phyloP scores from a whole-genome alignment of 2,888 invertebrate genomes.

The Dynastes grantii region DNA sequence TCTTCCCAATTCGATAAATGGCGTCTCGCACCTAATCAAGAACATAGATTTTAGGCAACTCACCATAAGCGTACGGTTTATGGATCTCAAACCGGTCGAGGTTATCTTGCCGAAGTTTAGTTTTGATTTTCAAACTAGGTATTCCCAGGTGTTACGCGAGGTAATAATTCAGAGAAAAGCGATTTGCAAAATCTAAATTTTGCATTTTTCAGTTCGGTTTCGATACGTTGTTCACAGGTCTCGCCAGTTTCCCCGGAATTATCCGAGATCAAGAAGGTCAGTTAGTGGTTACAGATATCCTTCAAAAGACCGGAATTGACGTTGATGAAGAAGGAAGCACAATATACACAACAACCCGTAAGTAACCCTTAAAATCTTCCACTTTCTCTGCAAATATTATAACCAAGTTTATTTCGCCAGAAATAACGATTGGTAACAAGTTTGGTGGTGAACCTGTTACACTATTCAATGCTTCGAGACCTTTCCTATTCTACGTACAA shows the following conservation, averaged over 20 bases:
- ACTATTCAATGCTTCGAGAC: conserved; percentile 81
- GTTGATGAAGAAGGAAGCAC: conserved; percentile 84
- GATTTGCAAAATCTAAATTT: conserved; percentile 17
- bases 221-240: conserved; percentile 80
- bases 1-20: conserved; percentile 78
- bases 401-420: conserved; percentile 66
- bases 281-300: conserved; percentile 78
- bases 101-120: conserved; percentile 83
- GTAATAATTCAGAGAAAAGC: conserved; percentile 69
- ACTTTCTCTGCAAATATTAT: too few relatives aligned
- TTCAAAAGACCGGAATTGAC: conserved; percentile 85
- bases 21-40: conserved; percentile 75
- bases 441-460: conserved; percentile 75
- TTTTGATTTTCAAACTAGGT: conserved; percentile 79
- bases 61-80: conserved; percentile 74
- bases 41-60: conserved; percentile 74
- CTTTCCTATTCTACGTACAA: conserved; percentile 87
- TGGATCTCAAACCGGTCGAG: conserved; percentile 76
- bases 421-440: conserved; percentile 81
- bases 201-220: conserved; percentile 77
- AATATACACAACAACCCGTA: conserved; percentile 81
- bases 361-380: conserved; percentile 45
- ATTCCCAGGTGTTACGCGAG: conserved; percentile 76
- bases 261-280: conserved; percentile 71
- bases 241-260: conserved; percentile 81